These are phyloP conservation scores for honey bee (Apis mellifera) DNA, from an alignment of 1,140 invertebrate species.

Conservation along the genomic window DNA sequence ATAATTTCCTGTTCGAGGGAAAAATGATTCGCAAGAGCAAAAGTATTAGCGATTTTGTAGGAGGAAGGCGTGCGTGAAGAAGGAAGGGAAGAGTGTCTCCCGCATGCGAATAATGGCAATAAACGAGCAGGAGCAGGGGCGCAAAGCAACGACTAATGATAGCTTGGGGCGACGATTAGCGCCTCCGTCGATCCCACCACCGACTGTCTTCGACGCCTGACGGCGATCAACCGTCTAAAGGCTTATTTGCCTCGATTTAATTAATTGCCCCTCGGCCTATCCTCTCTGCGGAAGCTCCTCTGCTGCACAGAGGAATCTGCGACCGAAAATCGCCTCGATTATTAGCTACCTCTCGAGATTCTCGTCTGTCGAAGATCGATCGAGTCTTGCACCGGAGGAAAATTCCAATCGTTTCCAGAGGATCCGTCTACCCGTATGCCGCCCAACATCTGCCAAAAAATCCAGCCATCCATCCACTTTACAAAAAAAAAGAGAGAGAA, in stretches of 20 bases:
- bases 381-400: neutral
- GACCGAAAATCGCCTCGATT: conserved; percentile 42
- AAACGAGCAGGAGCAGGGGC: conserved; percentile 45
- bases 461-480: neutral
- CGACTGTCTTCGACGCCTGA: conserved; percentile 53
- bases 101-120: conserved; percentile 42
- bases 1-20: no score
- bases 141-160: conserved; percentile 62
- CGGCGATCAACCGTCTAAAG: conserved; percentile 63
- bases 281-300: conserved; percentile 25
- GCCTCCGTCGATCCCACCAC: conserved; percentile 55
- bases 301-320: neutral
- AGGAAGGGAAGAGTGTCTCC: conserved; percentile 7
- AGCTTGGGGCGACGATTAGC: conserved; percentile 59
- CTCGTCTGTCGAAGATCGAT: neutral
- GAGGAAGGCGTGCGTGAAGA: conserved; percentile 4
- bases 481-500: neutral
- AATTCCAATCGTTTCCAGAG: no score
- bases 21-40: neutral
- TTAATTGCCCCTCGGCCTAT: conserved; percentile 63
- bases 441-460: neutral
- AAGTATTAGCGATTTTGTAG: neutral
- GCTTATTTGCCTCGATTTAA: conserved; percentile 66
- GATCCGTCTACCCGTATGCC: no score
- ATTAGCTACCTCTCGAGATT: neutral